phyloP scores from a whole-genome alignment of 2,797 vertebrate species.

The Masticophis lateralis region DNA sequence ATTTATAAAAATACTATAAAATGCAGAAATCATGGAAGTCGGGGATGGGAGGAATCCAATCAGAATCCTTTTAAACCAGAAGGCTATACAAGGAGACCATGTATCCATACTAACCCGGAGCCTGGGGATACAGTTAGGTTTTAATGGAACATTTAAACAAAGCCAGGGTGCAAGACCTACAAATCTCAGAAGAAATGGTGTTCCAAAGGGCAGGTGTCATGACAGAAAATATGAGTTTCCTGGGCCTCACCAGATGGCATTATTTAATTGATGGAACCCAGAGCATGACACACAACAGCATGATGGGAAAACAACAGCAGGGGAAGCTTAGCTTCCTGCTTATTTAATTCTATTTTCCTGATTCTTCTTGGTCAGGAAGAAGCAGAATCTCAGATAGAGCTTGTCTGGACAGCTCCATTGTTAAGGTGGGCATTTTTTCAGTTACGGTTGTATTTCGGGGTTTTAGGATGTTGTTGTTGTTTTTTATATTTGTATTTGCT shows the following conservation, averaged over 20 bases:
- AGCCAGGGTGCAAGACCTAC: not conserved
- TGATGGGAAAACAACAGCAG: not conserved
- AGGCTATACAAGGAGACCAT: not conserved
- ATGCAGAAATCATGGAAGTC: not conserved
- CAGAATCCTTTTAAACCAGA: not conserved
- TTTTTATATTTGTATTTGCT: not conserved
- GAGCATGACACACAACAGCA: not conserved
- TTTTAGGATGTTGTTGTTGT: not conserved
- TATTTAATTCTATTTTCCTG: not conserved
- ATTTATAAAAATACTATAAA: not conserved
- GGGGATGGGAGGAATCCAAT: not conserved
- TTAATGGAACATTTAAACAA: not conserved
- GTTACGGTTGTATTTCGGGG: not conserved
- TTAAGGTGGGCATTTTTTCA: not conserved
- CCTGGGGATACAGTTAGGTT: not conserved
- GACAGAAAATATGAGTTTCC: not conserved
- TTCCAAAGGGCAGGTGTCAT: not conserved
- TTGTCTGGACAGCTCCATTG: not conserved
- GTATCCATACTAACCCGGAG: not conserved
- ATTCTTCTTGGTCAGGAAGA: not conserved
- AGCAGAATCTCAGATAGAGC: not conserved
- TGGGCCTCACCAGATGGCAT: not conserved
- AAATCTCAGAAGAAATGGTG: not conserved
- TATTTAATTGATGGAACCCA: not conserved
- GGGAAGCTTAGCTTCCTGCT: not conserved